Evolutionary conservation across 2,888 invertebrate species (phyloP), one percentile per base, ranked within the genome.

Genomic region (Corythucha ciliata): DNA sequence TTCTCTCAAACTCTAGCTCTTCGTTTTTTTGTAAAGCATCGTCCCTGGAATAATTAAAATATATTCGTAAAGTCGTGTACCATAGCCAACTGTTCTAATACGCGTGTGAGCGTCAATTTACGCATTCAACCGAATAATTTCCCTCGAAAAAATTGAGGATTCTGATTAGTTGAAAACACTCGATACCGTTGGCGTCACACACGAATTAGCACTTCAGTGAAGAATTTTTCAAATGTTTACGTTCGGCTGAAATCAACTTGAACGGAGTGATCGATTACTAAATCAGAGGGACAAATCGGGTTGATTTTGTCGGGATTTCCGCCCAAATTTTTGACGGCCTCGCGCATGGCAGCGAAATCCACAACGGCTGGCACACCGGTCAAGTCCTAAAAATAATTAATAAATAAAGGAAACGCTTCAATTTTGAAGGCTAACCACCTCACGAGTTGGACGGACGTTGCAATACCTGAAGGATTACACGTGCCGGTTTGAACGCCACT

Each of bases 281-380:
- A 75, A 72, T 98, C 97, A 0, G 93, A 92, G 0, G 97, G 96
- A 64, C 96, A 97, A 52, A 90, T 81, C 0, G 97, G 97, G 72
- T 98, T 97, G 63, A 98, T 96, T 68, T 83, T 85, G 61, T 90
- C 77, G 0, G 94, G 87, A 71, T 96, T 77, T 0, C 93, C 94
- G 0, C 86, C 86, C 4, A 97, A 72, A 20, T 74, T 71, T 60
- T 83, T 78, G 0, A 98, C 90, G 0, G 94, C 93, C 69, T 96
- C 94, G 53, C 97, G 75, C 97, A 98, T 97, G 1, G 94, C 93
- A 12, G 97, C 97, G 72, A 98, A 92, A 70, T 98, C 97, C 1
- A 98, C 97, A 21, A 98, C 92, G 0, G 94, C 96, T 1, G 97
- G 97, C 0, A 98, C 96, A 3, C 97, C 97, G 12, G 96, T 98